Evolutionary conservation across 2,113 vertebrate genomes (phyloP), one percentile per base, ranked within the genome.

Genomic region (Electrona antarctica): DNA sequence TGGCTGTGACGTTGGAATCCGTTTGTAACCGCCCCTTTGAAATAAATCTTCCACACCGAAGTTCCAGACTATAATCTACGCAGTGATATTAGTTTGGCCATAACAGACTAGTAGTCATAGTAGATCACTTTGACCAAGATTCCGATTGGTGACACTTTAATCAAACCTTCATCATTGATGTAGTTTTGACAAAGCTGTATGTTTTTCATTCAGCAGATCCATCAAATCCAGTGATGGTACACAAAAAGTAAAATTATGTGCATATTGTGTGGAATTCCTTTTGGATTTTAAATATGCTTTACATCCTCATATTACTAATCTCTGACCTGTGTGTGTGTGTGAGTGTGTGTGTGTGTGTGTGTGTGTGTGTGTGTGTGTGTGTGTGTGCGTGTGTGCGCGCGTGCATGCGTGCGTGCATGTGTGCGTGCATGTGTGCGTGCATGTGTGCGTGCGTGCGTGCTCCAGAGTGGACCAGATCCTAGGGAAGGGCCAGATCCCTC

Each of bases 391-490:
- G 11, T 60, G 11, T 70, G 15, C 50, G 65, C 58, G 55, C 58
- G 54, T 58, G 52, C 11, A 29, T 47, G 51, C 21, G 60, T 61
- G 60, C 46, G 60, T 49, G 48, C 52, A 21, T 52, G 64, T 56
- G 21, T 67, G 55, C 59, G 60, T 74, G 46, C 55, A n/a, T 69
- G 7, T 15, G n/a, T 41, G 4, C n/a, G 10, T 41, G 21, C 11
- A 21, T 50, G 49, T 64, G 47, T 6, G 47, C 33, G 50, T 72
- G 14, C 65, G 69, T 92, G 67, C 88, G 71, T 88, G 75, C 66
- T 61, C 14, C 87, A 99, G 97, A 0, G 97, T 99, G 83, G 97
- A 99, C 83, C 97, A 99, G 84, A 99, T 98, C 91, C 95, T 99
- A 49, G 97, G 97, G 64, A 97, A 96, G 88, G 97, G 97, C 45